Evolutionary conservation across 2,797 vertebrate species (phyloP).

Genomic region (Premnoplex brunnescens): DNA sequence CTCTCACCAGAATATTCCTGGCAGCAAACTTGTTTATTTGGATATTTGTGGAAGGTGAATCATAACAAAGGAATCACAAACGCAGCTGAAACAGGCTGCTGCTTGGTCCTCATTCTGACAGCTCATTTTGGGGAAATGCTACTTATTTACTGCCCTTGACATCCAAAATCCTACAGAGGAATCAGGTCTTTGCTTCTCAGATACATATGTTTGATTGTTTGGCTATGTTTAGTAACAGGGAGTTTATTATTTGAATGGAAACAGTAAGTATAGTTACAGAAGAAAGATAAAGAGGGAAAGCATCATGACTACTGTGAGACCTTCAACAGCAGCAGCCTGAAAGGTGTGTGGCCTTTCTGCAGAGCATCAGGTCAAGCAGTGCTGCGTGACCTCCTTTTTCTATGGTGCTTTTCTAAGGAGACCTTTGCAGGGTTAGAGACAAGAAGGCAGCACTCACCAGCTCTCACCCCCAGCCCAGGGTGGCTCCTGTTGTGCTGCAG

Average conservation of each 20-base stretch:
- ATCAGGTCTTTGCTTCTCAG: not conserved
- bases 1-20: conserved; percentile 2
- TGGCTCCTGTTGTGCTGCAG: not conserved
- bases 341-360: not conserved
- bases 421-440: not conserved
- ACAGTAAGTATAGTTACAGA: not conserved
- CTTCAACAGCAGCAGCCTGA: not conserved
- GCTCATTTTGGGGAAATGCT: not conserved
- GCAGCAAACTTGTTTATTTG: conserved; percentile 55
- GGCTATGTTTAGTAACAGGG: not conserved
- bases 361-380: not conserved
- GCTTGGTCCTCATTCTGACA: not conserved
- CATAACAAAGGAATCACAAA: conserved; percentile 55
- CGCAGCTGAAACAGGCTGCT: not conserved
- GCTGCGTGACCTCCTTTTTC: not conserved
- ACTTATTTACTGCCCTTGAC: not conserved
- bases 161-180: not conserved
- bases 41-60: conserved; percentile 62
- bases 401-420: not conserved
- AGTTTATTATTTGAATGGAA: not conserved
- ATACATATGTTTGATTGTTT: not conserved
- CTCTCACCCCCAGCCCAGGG: not conserved
- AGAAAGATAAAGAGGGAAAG: not conserved
- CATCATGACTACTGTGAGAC: not conserved
- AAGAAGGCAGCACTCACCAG: not conserved